phyloP scores from a whole-genome alignment of 2,113 vertebrate genomes.

The Datnioides undecimradiatus region DNA sequence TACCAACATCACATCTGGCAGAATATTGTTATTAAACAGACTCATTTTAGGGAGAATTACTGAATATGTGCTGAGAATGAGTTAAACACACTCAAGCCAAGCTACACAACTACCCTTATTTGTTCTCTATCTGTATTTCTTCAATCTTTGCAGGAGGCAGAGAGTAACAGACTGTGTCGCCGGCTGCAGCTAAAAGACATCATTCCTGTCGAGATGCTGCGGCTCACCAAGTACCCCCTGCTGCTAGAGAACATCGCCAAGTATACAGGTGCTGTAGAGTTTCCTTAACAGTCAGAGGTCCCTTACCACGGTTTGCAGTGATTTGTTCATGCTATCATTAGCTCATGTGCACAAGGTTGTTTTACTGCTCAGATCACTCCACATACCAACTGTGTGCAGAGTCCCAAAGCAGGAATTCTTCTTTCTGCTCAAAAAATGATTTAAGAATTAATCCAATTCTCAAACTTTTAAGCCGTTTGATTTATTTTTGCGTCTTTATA shows the following conservation, averaged over 20 bases:
- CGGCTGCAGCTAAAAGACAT: constrained; percentile 98
- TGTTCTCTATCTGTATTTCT: constrained; percentile 8
- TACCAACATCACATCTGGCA: constrained; percentile 18
- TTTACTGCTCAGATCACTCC: background rate
- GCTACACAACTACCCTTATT: too few species aligned
- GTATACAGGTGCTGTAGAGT: constrained; percentile 89
- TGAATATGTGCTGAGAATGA: background rate
- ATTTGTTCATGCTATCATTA: constrained; percentile 6
- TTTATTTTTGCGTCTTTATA: too few species aligned
- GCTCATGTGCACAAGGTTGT: background rate
- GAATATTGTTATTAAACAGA: background rate
- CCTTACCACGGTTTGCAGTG: background rate
- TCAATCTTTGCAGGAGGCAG: constrained; percentile 89
- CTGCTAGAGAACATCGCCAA: constrained; percentile 97
- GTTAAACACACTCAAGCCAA: too few species aligned
- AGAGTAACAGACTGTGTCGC: constrained; percentile 95
- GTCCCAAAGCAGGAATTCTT: too few species aligned
- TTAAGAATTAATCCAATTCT: too few species aligned
- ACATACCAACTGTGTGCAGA: background rate
- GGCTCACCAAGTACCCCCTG: constrained; percentile 97
- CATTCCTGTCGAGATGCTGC: constrained; percentile 97
- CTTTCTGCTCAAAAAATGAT: too few species aligned
- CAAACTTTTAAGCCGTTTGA: too few species aligned
- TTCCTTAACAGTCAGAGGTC: background rate
- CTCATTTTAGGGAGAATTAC: background rate